Evolutionary conservation across 2,888 invertebrate species (phyloP).

Genomic region (Hirtodrosophila duncani): DNA sequence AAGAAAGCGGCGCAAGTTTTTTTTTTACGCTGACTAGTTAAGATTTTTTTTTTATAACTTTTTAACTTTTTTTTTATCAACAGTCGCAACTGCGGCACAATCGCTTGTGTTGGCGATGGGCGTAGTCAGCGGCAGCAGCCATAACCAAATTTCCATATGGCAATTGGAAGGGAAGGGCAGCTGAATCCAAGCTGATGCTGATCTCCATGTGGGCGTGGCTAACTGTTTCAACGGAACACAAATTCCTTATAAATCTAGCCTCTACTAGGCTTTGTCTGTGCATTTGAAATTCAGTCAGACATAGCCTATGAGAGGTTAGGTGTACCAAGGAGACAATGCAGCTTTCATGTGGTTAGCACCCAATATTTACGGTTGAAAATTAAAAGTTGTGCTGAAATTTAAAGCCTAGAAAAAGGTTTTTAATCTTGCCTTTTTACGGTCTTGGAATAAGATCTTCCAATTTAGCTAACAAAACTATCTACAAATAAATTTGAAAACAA

Average conservation of each 20-base stretch:
- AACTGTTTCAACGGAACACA: constrained; percentile 7
- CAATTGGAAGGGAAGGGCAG: neutral
- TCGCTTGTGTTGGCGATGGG: constrained; percentile 1
- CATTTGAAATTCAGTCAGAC: constrained; percentile 76
- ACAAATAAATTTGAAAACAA: too few species aligned
- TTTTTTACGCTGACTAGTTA: constrained; percentile 14
- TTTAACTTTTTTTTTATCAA: constrained; percentile 5
- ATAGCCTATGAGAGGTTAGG: constrained; percentile 84
- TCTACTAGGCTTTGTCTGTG: constrained; percentile 84
- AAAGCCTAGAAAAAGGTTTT: too few species aligned
- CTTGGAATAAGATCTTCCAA: too few species aligned
- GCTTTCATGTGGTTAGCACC: constrained; percentile 13
- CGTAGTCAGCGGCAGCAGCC: too few species aligned
- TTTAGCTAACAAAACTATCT: too few species aligned
- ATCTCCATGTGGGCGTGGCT: constrained; percentile 14
- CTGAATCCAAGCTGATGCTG: neutral
- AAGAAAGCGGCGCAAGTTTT: constrained; percentile 52
- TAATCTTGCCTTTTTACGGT: too few species aligned
- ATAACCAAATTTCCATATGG: neutral
- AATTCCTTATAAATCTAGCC: constrained; percentile 79
- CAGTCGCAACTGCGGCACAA: neutral
- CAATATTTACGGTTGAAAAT: too few species aligned
- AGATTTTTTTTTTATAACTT: constrained; percentile 12
- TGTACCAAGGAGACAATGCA: constrained; percentile 77
- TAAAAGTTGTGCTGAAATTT: too few species aligned